phyloP scores from a whole-genome alignment of 2,888 invertebrate genomes.

The Lysandra bellargus region DNA sequence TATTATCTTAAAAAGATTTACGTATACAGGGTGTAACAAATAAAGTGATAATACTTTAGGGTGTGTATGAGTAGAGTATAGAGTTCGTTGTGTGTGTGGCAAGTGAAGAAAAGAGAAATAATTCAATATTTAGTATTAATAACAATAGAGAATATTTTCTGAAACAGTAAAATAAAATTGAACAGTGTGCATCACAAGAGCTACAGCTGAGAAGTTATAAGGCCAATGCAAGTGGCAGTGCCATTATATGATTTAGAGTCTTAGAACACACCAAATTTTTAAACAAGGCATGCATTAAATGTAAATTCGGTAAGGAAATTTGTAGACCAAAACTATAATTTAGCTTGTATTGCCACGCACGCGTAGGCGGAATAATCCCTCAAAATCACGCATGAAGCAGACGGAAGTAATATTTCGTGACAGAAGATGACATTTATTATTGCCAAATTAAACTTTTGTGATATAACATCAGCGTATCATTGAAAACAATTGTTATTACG shows the following conservation, averaged over 20 bases:
- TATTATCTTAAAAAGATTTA: neutral
- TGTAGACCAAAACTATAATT: neutral
- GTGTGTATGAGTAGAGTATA: too few species aligned
- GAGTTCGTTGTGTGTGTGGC: too few species aligned
- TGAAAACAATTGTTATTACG: slow-evolving; percentile 17
- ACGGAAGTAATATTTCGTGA: neutral
- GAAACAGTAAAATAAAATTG: neutral
- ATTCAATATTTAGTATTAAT: neutral
- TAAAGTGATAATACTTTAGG: too few species aligned
- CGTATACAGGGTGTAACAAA: too few species aligned
- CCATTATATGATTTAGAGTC: too few species aligned
- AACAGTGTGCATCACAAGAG: neutral
- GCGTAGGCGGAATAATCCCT: neutral
- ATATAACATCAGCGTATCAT: neutral
- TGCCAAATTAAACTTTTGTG: slow-evolving; percentile 6
- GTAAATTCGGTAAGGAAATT: neutral
- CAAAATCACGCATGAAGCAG: neutral
- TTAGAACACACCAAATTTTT: too few species aligned
- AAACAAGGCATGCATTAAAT: too few species aligned
- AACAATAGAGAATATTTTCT: neutral
- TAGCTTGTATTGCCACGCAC: neutral
- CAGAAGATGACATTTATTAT: neutral
- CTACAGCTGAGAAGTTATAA: too few species aligned
- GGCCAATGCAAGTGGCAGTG: too few species aligned
- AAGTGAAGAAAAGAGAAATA: too few species aligned